phyloP scores from a whole-genome alignment of 1,140 invertebrate species.

The Bombus polaris region DNA sequence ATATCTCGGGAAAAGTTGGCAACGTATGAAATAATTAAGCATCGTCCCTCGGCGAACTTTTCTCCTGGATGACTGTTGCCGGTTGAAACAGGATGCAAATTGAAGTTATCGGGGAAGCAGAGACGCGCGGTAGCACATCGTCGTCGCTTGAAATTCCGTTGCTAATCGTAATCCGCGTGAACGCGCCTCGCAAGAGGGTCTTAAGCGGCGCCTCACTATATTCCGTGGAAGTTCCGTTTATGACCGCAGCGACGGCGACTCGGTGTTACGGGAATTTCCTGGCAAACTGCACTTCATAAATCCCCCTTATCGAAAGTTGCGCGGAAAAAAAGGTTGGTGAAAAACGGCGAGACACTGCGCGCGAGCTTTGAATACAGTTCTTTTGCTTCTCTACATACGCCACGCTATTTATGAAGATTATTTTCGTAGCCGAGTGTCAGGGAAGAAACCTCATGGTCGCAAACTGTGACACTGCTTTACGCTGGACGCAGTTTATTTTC shows the following conservation, averaged over 20 bases:
- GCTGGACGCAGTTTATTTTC: too few relatives aligned
- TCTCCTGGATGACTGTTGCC: too few relatives aligned
- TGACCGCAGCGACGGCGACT: neutral
- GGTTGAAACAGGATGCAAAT: neutral
- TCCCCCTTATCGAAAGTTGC: neutral
- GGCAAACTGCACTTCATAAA: neutral
- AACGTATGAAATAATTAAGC: neutral
- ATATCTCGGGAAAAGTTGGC: neutral
- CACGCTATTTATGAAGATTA: neutral
- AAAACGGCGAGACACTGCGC: neutral
- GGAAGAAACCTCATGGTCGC: neutral
- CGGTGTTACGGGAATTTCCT: neutral
- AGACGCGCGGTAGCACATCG: neutral
- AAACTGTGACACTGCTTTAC: too few relatives aligned
- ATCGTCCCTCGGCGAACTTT: neutral
- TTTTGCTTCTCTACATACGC: too few relatives aligned
- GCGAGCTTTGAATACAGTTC: neutral
- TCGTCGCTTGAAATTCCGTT: neutral
- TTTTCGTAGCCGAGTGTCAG: neutral
- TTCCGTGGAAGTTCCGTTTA: conserved; percentile 25
- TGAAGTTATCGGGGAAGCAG: neutral
- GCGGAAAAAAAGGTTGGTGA: neutral
- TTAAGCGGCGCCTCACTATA: neutral
- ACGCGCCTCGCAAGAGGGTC: neutral
- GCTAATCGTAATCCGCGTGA: neutral